Percentiles rank a stretch among this genome's conserved stretches.
These are phyloP conservation scores for Erpornis zantholeuca DNA, from an alignment of 2,113 vertebrate species.

Conservation along the genomic window DNA sequence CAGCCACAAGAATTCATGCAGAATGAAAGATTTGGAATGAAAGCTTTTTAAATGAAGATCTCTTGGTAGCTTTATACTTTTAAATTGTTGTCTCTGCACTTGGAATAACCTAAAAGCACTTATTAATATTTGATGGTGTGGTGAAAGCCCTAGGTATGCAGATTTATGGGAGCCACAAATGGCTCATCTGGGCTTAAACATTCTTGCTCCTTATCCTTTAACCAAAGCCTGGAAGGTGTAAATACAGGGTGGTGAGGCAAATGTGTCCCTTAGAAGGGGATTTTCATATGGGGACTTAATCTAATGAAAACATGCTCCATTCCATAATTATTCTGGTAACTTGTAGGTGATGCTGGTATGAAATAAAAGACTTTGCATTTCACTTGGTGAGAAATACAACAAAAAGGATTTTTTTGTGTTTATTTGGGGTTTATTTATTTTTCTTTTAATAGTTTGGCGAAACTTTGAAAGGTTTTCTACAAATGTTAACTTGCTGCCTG, in stretches of 20 bases:
- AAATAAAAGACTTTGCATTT: neutral
- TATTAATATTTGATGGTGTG: constrained; percentile 74
- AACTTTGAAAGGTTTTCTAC: neutral
- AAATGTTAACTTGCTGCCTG: neutral
- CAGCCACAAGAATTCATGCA: neutral
- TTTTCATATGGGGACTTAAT: neutral
- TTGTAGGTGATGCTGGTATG: neutral
- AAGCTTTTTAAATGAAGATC: neutral
- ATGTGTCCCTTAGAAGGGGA: neutral
- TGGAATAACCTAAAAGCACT: constrained; percentile 66
- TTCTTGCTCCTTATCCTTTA: neutral
- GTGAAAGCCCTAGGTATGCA: neutral
- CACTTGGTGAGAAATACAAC: neutral
- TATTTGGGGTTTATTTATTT: no score
- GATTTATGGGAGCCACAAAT: neutral
- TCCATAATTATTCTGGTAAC: neutral
- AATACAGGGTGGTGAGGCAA: neutral
- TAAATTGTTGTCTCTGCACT: constrained; percentile 59
- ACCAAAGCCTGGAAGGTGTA: neutral
- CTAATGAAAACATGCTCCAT: neutral
- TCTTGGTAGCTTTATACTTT: constrained; percentile 21
- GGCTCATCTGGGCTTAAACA: neutral
- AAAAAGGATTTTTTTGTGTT: neutral
- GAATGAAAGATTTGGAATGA: neutral
- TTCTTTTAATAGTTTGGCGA: neutral